Evolutionary conservation across 2,888 invertebrate species (phyloP), one percentile per base, ranked within the genome.

Genomic region (Lysandra bellargus): DNA sequence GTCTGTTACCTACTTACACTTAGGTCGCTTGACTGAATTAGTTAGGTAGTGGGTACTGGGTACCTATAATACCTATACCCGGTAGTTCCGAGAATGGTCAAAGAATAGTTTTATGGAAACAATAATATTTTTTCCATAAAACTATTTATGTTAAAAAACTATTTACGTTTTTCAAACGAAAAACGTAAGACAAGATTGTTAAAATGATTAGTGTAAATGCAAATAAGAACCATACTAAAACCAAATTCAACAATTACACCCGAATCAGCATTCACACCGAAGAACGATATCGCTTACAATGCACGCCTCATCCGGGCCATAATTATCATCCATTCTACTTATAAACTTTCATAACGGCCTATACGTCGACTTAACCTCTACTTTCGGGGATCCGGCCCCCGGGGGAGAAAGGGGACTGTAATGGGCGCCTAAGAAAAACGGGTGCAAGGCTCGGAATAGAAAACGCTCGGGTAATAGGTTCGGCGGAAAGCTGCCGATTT

Each of bases 311-410:
- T 89, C 91, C 91, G 91, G 92, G 84, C 90, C 91, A 92, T 94
- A 94, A 94, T 94, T 94, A 94, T 93, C 94, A 94, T 94, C 93
- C 91, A 90, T 94, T 93, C 90, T 92, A 93, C 94, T 94, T 94
- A 94, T 93, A 94, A 94, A 94, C 92, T 94, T 94, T 93, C 91
- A 92, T 92, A 94, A 94, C 91, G 93, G 92, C 92, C 93, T 93
- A 94, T 94, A 94, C 92, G 93, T 94, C 94, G 94, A 90, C 91
- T 93, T 91, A 93, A 92, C 91, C 93, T 92, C 91, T 90, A 91
- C 92, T 93, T 93, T 93, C 85, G 91, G 92, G 89, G 87, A 92
- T 93, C 86, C 64, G 30, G 64, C 69, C 69, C 69, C 69, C 14
- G 91, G 92, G 89, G 87, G 85, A 85, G 85, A 85, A 83, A 84